phyloP scores from a whole-genome alignment of 2,888 invertebrate species.

The Zygogramma bicolorata region DNA sequence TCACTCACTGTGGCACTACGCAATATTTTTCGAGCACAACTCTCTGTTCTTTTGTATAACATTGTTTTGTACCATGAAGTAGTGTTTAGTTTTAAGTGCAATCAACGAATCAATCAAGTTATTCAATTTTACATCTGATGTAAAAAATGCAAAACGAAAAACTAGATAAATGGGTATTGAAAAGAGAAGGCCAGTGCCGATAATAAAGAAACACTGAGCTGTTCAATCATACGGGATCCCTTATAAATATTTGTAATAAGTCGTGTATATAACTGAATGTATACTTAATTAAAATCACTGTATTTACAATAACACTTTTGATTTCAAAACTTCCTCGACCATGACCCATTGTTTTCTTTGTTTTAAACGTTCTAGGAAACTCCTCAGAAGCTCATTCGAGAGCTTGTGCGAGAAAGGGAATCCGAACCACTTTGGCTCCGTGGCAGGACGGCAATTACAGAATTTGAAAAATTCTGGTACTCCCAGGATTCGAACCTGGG shows the following conservation, averaged over 20 bases:
- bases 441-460: too few relatives aligned
- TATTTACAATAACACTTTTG: constrained; percentile 52
- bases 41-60: constrained; percentile 33
- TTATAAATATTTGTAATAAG: constrained; percentile 60
- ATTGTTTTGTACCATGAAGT: constrained; percentile 46
- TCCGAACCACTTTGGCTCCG: too few relatives aligned
- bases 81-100: constrained; percentile 54
- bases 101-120: constrained; percentile 51
- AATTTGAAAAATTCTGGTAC: too few relatives aligned
- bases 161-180: constrained; percentile 45
- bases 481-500: too few relatives aligned
- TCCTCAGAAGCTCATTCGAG: too few relatives aligned
- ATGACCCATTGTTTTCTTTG: too few relatives aligned
- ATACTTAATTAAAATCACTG: constrained; percentile 62
- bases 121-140: constrained; percentile 46
- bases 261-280: constrained; percentile 60
- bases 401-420: too few relatives aligned
- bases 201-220: constrained; percentile 44
- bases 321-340: background rate
- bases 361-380: too few relatives aligned
- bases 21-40: constrained; percentile 14
- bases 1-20: constrained; percentile 9
- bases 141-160: constrained; percentile 43
- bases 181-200: constrained; percentile 57
- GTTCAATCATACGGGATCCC: constrained; percentile 52